Percentiles rank a stretch among this genome's conserved stretches.
Evolutionary conservation across 2,797 vertebrate species (phyloP).

Genomic region (Xenentodon cancila): DNA sequence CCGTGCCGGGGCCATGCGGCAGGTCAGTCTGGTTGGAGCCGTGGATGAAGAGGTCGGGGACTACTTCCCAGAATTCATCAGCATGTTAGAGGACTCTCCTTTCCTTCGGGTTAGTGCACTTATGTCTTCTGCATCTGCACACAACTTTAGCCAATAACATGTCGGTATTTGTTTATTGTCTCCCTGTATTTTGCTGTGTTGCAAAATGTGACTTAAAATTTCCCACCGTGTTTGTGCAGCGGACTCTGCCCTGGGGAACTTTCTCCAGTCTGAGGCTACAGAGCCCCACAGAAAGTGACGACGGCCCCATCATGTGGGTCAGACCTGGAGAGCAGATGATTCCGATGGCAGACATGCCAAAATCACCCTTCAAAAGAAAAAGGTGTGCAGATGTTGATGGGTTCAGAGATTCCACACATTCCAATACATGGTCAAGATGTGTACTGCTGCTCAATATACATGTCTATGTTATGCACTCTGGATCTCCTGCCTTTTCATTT

Average conservation of each 20-base stretch:
- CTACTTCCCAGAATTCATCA: constrained; percentile 98
- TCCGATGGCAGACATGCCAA: constrained; percentile 98
- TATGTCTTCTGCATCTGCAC: not conserved
- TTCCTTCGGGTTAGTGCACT: constrained; percentile 91
- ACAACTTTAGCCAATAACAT: not conserved
- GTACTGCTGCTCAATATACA: no score
- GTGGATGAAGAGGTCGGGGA: constrained; percentile 99
- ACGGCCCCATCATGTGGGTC: constrained; percentile 99
- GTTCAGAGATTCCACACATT: not conserved
- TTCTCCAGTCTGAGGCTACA: constrained; percentile 95
- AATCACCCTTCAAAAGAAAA: constrained; percentile 99
- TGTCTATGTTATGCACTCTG: no score
- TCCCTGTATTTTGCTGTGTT: not conserved
- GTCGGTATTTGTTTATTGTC: constrained; percentile 3
- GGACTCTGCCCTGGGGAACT: constrained; percentile 96
- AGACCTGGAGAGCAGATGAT: constrained; percentile 99
- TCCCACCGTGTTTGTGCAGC: constrained; percentile 74
- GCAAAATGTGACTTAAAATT: not conserved
- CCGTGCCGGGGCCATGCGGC: constrained; percentile 97
- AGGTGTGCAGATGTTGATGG: constrained; percentile 81
- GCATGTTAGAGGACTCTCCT: constrained; percentile 94
- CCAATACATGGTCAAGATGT: no score
- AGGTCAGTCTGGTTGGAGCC: constrained; percentile 97
- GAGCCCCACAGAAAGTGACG: constrained; percentile 96
- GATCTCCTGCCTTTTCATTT: no score